Percentiles rank a stretch among this genome's conserved stretches.
Evolutionary conservation across 2,888 invertebrate species (phyloP).

Genomic region (Ditylenchus weischeri): DNA sequence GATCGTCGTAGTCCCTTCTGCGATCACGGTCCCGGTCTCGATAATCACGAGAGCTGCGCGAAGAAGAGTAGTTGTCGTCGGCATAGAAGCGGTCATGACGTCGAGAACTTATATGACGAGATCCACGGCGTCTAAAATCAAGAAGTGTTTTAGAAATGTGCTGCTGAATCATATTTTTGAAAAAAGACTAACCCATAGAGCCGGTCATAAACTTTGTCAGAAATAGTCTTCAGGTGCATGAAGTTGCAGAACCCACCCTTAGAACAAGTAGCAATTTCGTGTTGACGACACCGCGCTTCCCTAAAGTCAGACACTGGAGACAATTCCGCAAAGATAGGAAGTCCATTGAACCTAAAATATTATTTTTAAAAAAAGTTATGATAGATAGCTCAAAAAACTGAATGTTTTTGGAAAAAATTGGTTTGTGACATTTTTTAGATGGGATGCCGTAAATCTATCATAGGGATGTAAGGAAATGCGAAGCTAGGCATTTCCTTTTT

Average conservation of each 20-base stretch:
- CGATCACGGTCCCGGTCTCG: conserved; percentile 13
- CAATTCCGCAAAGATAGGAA: conserved; percentile 93
- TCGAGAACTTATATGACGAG: conserved; percentile 14
- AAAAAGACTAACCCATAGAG: conserved; percentile 6
- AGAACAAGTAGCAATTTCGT: conserved; percentile 71
- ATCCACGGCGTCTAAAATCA: conserved; percentile 5
- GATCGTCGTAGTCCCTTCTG: conserved; percentile 9
- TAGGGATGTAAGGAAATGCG: too few relatives aligned
- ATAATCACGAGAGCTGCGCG: neutral
- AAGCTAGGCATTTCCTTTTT: too few relatives aligned
- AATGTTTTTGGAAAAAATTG: too few relatives aligned
- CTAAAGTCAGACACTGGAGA: conserved; percentile 98
- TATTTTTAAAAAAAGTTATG: too few relatives aligned
- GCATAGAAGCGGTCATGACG: conserved; percentile 28
- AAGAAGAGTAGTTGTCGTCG: conserved; percentile 15
- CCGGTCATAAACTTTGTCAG: conserved; percentile 24
- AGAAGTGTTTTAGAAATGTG: too few relatives aligned
- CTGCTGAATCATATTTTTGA: too few relatives aligned
- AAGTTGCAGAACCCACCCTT: conserved; percentile 99
- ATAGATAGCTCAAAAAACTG: too few relatives aligned
- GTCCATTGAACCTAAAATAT: conserved; percentile 72
- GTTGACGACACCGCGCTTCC: conserved; percentile 97
- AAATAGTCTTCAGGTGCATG: conserved; percentile 82
- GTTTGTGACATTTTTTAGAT: too few relatives aligned
- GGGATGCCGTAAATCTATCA: neutral